Base-by-base conservation (phyloP, 2,113 vertebrate genomes). In the Chlorodrepanis virens region DNA sequence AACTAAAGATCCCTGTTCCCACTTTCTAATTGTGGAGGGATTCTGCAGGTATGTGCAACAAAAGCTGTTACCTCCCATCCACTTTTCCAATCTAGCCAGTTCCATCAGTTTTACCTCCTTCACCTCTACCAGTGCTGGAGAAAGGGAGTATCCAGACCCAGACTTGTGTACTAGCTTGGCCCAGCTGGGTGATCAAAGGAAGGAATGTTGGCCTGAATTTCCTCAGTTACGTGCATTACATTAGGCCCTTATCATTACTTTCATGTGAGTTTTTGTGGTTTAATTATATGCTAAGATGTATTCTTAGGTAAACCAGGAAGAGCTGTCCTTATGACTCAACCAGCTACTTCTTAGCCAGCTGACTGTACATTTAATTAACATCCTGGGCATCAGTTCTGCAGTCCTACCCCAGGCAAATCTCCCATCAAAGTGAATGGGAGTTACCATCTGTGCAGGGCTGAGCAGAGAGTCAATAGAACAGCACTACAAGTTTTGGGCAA, bases 341-440 rank as follows among this genome's bases (percentile, higher is more conserved):
- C 63, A 93, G 77, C 50, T 56, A 47, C 84, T 83, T 95, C 91
- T 91, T 96, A 90, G 87, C 82, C 91, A 96, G 84, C 71, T 96
- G 94, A 96, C 91, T 94, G 53, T 53, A 91, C 37, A n/a, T 70
- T 90, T 94, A 96, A 93, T 96, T 96, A 96, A 93, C 75, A 87
- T 69, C 67, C 61, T 10, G 88, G 78, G 83, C 91, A 91, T 59
- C 50, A 31, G 78, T 39, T 95, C 87, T 79, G 78, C 93, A 94
- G 82, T 70, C 54, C 93, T 83, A 91, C 89, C 78, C 59, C 94
- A 96, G 96, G 94, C 95, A 95, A 95, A 88, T 80, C 92, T 96
- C 70, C 95, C 90, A 85, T 89, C 91, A 95, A 96, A 96, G 93
- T 83, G 82, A 84, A 93, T 61, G 59, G 75, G 82, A 94, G 74